phyloP scores from a whole-genome alignment of 2,113 vertebrate species.

The Sceloporus tristichus region DNA sequence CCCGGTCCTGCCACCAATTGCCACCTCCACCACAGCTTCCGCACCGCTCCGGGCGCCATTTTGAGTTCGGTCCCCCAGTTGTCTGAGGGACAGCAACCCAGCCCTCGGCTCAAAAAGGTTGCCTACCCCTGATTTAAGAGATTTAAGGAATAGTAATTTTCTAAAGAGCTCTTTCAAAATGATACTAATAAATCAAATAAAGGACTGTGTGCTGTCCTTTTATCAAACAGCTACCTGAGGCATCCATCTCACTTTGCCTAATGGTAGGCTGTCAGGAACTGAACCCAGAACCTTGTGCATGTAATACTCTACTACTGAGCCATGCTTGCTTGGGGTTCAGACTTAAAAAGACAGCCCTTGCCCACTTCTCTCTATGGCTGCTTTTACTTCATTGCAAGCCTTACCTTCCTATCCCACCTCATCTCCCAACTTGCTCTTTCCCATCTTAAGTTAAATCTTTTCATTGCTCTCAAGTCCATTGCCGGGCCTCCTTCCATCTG shows the following conservation, averaged over 20 bases:
- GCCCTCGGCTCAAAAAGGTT: no score
- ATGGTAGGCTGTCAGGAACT: neutral
- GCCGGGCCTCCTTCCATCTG: neutral
- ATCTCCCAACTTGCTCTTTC: neutral
- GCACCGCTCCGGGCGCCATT: no score
- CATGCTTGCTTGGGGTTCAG: neutral
- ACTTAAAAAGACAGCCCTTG: neutral
- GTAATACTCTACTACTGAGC: neutral
- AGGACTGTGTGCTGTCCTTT: neutral
- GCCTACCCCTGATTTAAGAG: no score
- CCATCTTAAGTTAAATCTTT: neutral
- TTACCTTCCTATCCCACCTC: neutral
- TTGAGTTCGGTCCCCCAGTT: no score
- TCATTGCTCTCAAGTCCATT: neutral
- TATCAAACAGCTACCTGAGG: neutral
- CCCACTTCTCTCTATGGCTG: neutral
- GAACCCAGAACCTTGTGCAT: neutral
- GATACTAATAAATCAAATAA: neutral
- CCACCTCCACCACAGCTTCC: no score
- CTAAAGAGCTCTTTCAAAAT: no score
- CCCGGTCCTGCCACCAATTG: no score
- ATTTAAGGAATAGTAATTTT: no score
- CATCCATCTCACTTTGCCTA: neutral
- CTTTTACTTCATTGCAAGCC: neutral
- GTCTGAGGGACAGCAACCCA: no score